Base-by-base conservation (phyloP, 2,888 invertebrate species). In the Napeogenes sylphis region DNA sequence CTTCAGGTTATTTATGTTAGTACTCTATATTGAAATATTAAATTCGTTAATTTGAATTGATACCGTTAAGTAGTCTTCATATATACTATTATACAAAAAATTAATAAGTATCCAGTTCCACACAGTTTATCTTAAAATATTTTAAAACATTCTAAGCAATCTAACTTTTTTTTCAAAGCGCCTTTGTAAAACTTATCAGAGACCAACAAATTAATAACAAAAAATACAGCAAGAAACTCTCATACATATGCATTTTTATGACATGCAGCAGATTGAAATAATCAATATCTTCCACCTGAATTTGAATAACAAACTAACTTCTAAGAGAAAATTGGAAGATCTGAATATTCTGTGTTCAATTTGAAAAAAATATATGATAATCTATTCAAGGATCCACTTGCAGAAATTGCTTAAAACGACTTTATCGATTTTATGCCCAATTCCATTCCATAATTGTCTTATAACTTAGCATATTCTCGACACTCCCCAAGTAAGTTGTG, bases 271-370 rank as follows among this genome's bases (percentile, higher is more conserved):
- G 77, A 79, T 79, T 75, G 75, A 77, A 83, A 85, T 84, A 84
- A 86, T 87, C 83, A 87, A 87, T 85, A 85, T 76, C 69, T 72
- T 80, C 80, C 80, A 81, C 78, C 79, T 77, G 81, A 83, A 85
- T 83, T 82, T 80, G 79, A 85, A 85, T 83, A 75, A 78, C 84
- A 80, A 79, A 78, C 80, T 82, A 81, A 80, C 81, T 83, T 83
- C 78, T 74, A 78, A 78, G 77, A 79, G 82, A 82, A 86, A 85
- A 87, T 86, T 85, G 84, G 78, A 84, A 77, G 73, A 81, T 87
- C 84, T 86, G 85, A 87, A 88, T 88, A 88, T 87, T 86, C 86
- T 74, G 75, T 77, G 77, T 21, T 74, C 79, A 81, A 82, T 85
- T 72, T 21, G 21, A 21, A 81, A 83, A 84, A 83, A 86, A 85